Conservation (phyloP, 2,888 invertebrate species). For the Ectemnius cavifrons region DNA sequence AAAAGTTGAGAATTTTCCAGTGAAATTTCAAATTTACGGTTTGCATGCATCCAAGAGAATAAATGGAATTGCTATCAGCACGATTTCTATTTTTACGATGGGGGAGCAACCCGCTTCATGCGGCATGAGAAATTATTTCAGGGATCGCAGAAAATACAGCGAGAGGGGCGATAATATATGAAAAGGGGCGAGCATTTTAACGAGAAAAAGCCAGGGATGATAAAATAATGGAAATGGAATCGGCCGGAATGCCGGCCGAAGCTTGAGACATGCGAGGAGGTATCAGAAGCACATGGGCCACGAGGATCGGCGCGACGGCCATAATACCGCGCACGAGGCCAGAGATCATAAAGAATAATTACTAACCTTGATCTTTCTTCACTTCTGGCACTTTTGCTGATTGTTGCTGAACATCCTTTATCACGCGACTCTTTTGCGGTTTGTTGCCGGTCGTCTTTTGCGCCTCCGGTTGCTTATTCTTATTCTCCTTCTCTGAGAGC, state of each 20-base stretch:
- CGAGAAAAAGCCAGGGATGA: neutral
- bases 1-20: no score
- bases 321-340: constrained; percentile 65
- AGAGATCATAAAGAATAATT: constrained; percentile 38
- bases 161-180: neutral
- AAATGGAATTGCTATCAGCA: constrained; percentile 25
- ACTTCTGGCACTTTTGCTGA: constrained; percentile 69
- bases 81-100: constrained; percentile 50
- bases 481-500: constrained; percentile 89
- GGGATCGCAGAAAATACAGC: constrained; percentile 16
- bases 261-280: constrained; percentile 23
- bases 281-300: constrained; percentile 58
- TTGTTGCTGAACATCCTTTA: constrained; percentile 71
- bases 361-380: constrained; percentile 77
- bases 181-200: neutral
- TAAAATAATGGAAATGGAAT: neutral
- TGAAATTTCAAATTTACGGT: no score
- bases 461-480: constrained; percentile 84
- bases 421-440: constrained; percentile 68
- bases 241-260: constrained; percentile 7
- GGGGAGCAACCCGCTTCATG: constrained; percentile 35
- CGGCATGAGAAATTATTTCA: constrained; percentile 22
- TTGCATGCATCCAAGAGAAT: constrained; percentile 13
- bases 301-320: constrained; percentile 63
- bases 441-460: constrained; percentile 74